Base-by-base conservation (phyloP, 2,113 vertebrate species). In the Hemiscyllium ocellatum region DNA sequence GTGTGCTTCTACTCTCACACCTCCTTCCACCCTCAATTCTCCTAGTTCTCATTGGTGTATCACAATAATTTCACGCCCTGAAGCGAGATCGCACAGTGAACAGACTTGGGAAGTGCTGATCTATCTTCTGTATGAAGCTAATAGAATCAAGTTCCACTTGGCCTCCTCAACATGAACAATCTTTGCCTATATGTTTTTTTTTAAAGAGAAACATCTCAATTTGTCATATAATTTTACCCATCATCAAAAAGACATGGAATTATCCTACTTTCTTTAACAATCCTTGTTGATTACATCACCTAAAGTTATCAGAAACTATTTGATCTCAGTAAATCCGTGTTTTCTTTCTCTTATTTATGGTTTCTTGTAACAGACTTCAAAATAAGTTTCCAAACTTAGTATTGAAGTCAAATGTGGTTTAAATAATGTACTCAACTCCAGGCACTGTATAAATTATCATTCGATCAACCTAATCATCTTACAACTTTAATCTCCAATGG, bases 351-450 rank as follows among this genome's bases (percentile, higher is more conserved):
- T 33, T 91, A 91, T 37, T 91, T 65, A 65, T 65, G 33, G 33
- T 65, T 33, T 61, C 33, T 2, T 22, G 19, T 66, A 66, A 20
- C 29, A 3, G 47, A 56, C 8, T 89, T 56, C 86, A 89, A 29
- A 89, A 89, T 26, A 61, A 65, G 13, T 91, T 61, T 91, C 89
- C n/a, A 37, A 91, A 33, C 33, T 19, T 13, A 66, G 13, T 22
- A 15, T 56, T 37, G n/a, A 65, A 91, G 61, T 91, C 89, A 91
- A 33, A 66, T 91, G 56, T 91, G 89, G 56, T 91, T 91, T 91
- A 66, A 66, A 66, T 66, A 91, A 91, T 65, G 33, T 56, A 91
- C 29, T 17, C 89, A 66, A 33, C 33, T 89, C 89, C 56, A n/a
- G 15, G 56, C 56, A 91, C 4, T 65, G 56, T 37, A 65, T 65